Conservation (phyloP, 2,888 invertebrate genomes). For the Zaprionus lineosus region DNA sequence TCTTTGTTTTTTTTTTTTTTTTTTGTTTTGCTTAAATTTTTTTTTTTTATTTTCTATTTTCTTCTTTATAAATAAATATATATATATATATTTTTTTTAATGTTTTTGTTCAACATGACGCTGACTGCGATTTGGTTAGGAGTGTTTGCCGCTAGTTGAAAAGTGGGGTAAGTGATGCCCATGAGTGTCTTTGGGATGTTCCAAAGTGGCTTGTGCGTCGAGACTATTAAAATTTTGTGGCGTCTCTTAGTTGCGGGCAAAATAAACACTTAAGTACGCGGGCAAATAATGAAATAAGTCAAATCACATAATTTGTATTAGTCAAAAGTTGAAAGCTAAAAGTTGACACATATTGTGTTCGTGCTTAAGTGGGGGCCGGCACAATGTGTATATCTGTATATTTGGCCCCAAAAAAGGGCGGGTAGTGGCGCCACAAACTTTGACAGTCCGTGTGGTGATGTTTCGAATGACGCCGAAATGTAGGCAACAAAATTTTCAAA, state of each 20-base stretch:
- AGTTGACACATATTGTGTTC: slow-evolving; percentile 55
- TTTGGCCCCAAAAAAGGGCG: neutral
- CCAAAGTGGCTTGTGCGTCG: slow-evolving; percentile 63
- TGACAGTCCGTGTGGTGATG: slow-evolving; percentile 1
- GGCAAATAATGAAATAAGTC: slow-evolving; percentile 61
- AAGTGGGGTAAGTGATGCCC: slow-evolving; percentile 2
- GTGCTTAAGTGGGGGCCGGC: slow-evolving; percentile 58
- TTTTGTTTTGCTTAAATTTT: no score
- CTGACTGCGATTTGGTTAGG: slow-evolving; percentile 22
- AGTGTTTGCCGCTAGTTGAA: neutral
- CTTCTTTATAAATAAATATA: no score
- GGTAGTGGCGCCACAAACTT: slow-evolving; percentile 47
- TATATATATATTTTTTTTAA: no score
- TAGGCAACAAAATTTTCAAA: slow-evolving; percentile 21
- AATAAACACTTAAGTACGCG: neutral
- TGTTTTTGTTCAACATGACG: slow-evolving; percentile 70
- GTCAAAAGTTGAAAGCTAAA: slow-evolving; percentile 65
- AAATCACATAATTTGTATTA: slow-evolving; percentile 73
- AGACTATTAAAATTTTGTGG: slow-evolving; percentile 62
- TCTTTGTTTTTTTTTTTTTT: no score
- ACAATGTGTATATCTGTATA: slow-evolving; percentile 7
- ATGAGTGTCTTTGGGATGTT: slow-evolving; percentile 34
- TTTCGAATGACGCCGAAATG: slow-evolving; percentile 13
- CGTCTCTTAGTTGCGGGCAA: slow-evolving; percentile 15
- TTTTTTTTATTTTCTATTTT: no score